Evolutionary conservation across 2,888 invertebrate species (phyloP), one percentile per base, ranked within the genome.

Genomic region (Ectropis crepuscularia): DNA sequence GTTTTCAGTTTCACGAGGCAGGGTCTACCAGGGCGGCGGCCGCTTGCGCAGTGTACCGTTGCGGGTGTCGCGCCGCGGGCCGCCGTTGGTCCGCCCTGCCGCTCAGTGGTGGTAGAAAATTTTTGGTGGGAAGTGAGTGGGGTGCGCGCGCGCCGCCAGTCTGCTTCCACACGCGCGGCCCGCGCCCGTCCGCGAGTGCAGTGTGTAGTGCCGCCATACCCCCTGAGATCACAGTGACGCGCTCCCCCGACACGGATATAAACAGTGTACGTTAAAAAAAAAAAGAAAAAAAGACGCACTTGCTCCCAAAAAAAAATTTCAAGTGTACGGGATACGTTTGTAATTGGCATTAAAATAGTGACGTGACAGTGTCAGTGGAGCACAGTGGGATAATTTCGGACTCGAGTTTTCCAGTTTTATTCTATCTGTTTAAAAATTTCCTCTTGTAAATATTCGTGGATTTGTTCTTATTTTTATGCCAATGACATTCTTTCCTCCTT

Each of bases 291-390:
- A 79, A 78, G 77, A 82, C 60, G 79, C 80, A 74, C 74, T 76
- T 76, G 76, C 69, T 76, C 71, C 37, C 41, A 53, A 55, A 46
- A 7, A 37, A 70, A 70, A 74, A 79, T 71, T n/a, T 70, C 77
- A 77, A 77, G 85, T 84, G 84, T 82, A 81, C 60, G 79, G 86
- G 86, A 87, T 85, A 63, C 85, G 82, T 84, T 87, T 91, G 91
- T 90, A 88, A 92, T 92, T 92, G 92, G 92, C 92, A 92, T 92
- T 86, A 80, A 84, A 82, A 88, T 88, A 89, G 92, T 92, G 90
- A 87, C 87, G 90, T 89, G 89, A 82, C 80, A 85, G 86, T 88
- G 88, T 79, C 80, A 80, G 84, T 85, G 86, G 82, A 84, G 82
- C 87, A 86, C 86, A 86, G 87, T 88, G 90, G 87, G 89, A 65